Percentiles rank a stretch among this genome's conserved stretches.
These are phyloP conservation scores for Oligia fasciuncula DNA, from an alignment of 2,888 invertebrate genomes.

Conservation along the genomic window DNA sequence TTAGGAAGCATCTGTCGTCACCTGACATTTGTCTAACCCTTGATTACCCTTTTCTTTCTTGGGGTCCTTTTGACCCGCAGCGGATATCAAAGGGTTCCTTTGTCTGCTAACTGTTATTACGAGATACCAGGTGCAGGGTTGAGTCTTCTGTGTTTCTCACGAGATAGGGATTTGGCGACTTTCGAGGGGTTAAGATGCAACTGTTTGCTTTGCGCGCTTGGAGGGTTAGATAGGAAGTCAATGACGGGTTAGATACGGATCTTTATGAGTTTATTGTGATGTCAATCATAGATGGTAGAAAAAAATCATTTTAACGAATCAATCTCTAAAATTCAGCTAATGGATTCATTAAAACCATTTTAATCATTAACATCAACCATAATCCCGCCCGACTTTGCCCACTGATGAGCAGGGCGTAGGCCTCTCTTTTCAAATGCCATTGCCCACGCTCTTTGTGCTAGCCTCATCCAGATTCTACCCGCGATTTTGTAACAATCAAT, in stretches of 20 bases:
- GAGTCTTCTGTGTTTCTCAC: slow-evolving; percentile 85
- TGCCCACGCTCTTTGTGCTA: no score
- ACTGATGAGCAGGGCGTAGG: no score
- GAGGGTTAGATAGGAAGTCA: slow-evolving; percentile 66
- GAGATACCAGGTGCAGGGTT: slow-evolving; percentile 82
- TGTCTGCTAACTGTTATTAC: slow-evolving; percentile 86
- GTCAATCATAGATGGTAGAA: slow-evolving; percentile 4
- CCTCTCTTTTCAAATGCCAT: no score
- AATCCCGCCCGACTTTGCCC: no score
- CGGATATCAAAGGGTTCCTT: slow-evolving; percentile 85
- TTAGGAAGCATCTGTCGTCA: slow-evolving; percentile 87
- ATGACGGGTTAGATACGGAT: slow-evolving; percentile 62
- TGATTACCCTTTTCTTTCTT: slow-evolving; percentile 81
- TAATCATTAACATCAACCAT: no score
- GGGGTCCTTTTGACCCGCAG: slow-evolving; percentile 77
- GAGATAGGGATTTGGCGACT: slow-evolving; percentile 77
- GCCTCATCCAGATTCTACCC: no score
- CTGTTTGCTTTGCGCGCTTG: slow-evolving; percentile 71
- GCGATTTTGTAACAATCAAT: no score
- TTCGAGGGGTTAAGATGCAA: slow-evolving; percentile 76
- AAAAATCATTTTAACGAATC: no score
- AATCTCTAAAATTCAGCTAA: no score
- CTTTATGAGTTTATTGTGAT: slow-evolving; percentile 46
- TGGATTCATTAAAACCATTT: no score
- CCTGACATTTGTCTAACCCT: slow-evolving; percentile 84